Conservation (phyloP, 2,888 invertebrate genomes). For the Reticulitermes lucifugus region DNA sequence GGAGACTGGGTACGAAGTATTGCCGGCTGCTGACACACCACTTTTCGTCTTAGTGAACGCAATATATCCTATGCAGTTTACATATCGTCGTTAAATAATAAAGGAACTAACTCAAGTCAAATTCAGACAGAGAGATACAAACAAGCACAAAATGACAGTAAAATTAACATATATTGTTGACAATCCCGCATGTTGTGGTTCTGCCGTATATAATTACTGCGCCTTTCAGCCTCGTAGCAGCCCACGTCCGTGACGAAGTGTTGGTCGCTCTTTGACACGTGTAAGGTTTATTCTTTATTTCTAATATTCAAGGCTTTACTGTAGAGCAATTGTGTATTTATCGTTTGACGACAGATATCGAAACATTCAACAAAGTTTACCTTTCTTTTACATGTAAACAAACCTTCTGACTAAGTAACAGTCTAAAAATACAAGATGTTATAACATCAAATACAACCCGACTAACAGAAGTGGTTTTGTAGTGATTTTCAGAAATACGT, state of each 20-base stretch:
- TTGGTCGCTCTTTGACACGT: slow-evolving; percentile 2
- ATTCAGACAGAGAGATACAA: too few species aligned
- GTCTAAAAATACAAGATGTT: not conserved
- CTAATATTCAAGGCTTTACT: not conserved
- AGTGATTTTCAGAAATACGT: too few species aligned
- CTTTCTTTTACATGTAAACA: not conserved
- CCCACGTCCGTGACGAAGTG: not conserved
- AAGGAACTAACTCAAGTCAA: too few species aligned
- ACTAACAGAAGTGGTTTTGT: not conserved
- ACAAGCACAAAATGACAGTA: too few species aligned
- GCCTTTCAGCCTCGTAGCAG: not conserved
- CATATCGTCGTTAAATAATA: too few species aligned
- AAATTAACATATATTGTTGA: not conserved
- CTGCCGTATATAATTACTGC: not conserved
- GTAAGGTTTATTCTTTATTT: not conserved
- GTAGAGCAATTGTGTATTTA: not conserved
- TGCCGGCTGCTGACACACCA: too few species aligned
- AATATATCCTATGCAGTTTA: too few species aligned
- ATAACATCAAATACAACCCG: not conserved
- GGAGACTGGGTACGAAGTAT: too few species aligned
- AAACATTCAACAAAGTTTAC: not conserved
- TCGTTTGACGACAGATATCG: not conserved
- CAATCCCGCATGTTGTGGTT: not conserved
- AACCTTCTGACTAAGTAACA: not conserved
- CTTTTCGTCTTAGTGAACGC: too few species aligned